Evolutionary conservation across 2,113 vertebrate genomes (phyloP).

Genomic region (Choloepus hoffmanni): DNA sequence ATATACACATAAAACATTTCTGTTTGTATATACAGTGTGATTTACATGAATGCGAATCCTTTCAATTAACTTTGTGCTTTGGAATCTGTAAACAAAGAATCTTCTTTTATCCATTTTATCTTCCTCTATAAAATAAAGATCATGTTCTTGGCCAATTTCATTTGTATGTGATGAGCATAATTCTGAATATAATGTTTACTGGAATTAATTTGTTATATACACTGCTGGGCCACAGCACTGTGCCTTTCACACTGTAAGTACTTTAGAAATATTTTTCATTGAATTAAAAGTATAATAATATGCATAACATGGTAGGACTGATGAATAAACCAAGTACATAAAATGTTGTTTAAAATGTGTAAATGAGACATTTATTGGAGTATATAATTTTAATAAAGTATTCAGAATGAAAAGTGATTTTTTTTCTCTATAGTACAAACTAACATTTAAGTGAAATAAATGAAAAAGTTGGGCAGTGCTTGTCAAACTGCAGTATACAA

Average conservation of each 20-base stretch:
- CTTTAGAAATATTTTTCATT: not conserved
- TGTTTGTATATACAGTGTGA: conserved; percentile 73
- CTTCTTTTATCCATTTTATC: conserved; percentile 20
- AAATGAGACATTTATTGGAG: conserved; percentile 6
- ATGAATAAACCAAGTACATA: not conserved
- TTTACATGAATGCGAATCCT: conserved; percentile 76
- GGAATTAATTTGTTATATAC: not conserved
- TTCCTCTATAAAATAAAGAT: conserved; percentile 17
- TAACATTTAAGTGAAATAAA: not conserved
- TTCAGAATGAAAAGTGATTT: conserved; percentile 3
- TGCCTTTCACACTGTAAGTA: not conserved
- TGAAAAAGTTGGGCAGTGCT: not conserved
- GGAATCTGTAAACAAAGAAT: not conserved
- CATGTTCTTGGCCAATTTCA: not conserved
- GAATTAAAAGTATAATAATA: conserved; percentile 25
- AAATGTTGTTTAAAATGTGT: not conserved
- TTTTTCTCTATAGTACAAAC: not conserved
- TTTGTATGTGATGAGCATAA: not conserved
- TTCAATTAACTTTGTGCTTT: conserved; percentile 68
- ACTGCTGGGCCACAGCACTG: not conserved
- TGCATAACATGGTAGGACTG: not conserved
- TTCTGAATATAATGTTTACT: not conserved
- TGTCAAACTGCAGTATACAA: not conserved
- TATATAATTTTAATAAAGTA: not conserved
- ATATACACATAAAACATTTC: conserved; percentile 82